These are phyloP conservation scores for Hemicordylus capensis DNA, from an alignment of 2,113 vertebrate genomes.

Conservation along the genomic window DNA sequence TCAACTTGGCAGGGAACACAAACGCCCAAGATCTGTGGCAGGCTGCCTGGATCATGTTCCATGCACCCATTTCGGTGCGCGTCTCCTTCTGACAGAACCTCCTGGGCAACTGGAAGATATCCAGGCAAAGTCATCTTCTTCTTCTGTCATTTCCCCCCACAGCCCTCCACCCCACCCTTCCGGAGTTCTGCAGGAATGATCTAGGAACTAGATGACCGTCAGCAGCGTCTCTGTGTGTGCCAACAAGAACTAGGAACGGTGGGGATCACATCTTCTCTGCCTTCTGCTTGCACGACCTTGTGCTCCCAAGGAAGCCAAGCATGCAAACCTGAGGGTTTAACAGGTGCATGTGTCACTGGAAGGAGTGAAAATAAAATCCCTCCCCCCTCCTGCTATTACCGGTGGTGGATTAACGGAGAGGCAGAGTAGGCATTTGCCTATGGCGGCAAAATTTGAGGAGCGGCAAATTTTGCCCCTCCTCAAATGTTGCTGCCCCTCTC, in stretches of 20 bases:
- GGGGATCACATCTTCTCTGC: too few species aligned
- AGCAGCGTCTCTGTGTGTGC: neutral
- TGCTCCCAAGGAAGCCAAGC: neutral
- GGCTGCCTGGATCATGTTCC: neutral
- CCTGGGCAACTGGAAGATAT: neutral
- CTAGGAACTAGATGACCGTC: neutral
- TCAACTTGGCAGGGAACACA: neutral
- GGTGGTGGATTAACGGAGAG: too few species aligned
- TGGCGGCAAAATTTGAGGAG: too few species aligned
- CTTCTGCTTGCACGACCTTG: neutral
- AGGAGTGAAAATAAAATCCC: too few species aligned
- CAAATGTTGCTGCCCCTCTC: too few species aligned
- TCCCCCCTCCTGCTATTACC: too few species aligned
- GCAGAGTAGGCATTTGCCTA: too few species aligned
- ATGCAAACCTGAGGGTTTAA: neutral
- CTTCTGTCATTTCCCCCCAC: too few species aligned
- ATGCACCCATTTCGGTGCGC: neutral
- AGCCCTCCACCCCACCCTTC: neutral
- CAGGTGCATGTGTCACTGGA: neutral
- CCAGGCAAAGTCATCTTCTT: neutral
- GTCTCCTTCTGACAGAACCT: slow-evolving; percentile 19
- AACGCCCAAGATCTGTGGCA: neutral
- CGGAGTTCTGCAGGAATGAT: slow-evolving; percentile 5
- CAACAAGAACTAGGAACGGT: neutral
- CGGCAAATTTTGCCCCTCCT: too few species aligned